A percentile compares a stretch with the other conserved stretches of the same genome.
Evolutionary conservation across 2,888 invertebrate genomes (phyloP).

Genomic region (Drosophila koepferae): DNA sequence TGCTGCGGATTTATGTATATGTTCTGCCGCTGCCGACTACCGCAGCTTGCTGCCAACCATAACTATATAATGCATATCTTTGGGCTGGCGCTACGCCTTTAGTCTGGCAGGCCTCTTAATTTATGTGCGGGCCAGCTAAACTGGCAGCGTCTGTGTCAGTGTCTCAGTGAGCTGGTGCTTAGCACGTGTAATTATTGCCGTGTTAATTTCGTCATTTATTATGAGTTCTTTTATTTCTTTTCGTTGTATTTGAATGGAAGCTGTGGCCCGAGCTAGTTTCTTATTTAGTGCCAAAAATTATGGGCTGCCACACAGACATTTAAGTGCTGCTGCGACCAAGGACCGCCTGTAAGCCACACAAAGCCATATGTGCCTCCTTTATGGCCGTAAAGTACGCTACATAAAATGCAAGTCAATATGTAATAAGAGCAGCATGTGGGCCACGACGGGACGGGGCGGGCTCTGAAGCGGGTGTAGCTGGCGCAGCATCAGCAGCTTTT

Average conservation of each 20-base stretch:
- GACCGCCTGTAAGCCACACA: conserved; percentile 25
- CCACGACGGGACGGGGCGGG: background rate
- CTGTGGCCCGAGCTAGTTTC: conserved; percentile 57
- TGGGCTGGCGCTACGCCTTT: conserved; percentile 24
- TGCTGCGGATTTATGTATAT: conserved; percentile 66
- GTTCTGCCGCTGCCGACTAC: background rate
- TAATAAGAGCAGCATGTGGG: conserved; percentile 15
- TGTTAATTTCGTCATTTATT: conserved; percentile 79
- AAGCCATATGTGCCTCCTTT: conserved; percentile 57
- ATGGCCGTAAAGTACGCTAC: conserved; percentile 66
- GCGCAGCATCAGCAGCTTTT: conserved; percentile 39
- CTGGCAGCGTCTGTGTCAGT: conserved; percentile 4
- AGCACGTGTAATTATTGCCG: conserved; percentile 67
- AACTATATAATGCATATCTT: conserved; percentile 3
- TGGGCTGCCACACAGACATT: conserved; percentile 50
- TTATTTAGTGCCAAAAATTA: conserved; percentile 70
- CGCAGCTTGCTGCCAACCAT: background rate
- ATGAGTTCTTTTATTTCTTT: conserved; percentile 35
- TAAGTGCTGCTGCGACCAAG: conserved; percentile 40
- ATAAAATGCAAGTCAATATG: conserved; percentile 69
- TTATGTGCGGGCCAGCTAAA: conserved; percentile 56
- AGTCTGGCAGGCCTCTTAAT: conserved; percentile 36
- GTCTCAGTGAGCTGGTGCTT: conserved; percentile 13
- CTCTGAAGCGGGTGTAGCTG: too few species aligned
- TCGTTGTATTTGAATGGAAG: background rate